A percentile compares a stretch with the other conserved stretches of the same genome.
phyloP scores from a whole-genome alignment of 1,140 invertebrate genomes.

The Cryptotermes secundus region DNA sequence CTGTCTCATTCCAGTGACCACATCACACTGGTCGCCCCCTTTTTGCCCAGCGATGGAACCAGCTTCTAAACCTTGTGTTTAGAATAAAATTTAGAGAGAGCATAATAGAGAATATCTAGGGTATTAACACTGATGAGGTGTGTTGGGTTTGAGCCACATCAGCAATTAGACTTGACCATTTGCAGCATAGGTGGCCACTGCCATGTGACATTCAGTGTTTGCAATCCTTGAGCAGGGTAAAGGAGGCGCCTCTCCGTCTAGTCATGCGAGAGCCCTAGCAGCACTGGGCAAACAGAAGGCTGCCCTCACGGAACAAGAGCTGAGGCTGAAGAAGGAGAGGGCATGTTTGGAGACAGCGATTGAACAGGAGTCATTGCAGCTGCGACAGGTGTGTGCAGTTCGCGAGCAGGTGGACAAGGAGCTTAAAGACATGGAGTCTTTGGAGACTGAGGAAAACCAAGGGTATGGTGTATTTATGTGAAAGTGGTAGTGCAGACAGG shows the following conservation, averaged over 20 bases:
- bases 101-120: too few relatives aligned
- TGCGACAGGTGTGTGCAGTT: neutral
- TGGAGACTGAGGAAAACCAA: slow-evolving; percentile 32
- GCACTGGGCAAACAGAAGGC: slow-evolving; percentile 25
- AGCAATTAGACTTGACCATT: too few relatives aligned
- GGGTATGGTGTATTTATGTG: slow-evolving; percentile 4
- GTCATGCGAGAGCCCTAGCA: slow-evolving; percentile 10
- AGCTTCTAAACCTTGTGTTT: too few relatives aligned
- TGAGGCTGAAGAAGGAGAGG: slow-evolving; percentile 35
- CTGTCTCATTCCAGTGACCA: too few relatives aligned
- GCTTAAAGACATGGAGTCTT: slow-evolving; percentile 12
- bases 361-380: neutral
- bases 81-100: too few relatives aligned
- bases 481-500: too few relatives aligned
- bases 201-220: too few relatives aligned
- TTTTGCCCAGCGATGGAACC: too few relatives aligned
- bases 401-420: neutral
- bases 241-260: neutral
- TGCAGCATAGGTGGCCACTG: too few relatives aligned
- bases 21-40: too few relatives aligned
- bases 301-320: slow-evolving; percentile 26
- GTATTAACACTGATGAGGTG: too few relatives aligned
- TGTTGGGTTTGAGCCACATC: too few relatives aligned
- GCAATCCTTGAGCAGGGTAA: neutral
- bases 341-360: slow-evolving; percentile 22